phyloP scores from a whole-genome alignment of 2,888 invertebrate genomes.

The Ganaspis brasiliensis region DNA sequence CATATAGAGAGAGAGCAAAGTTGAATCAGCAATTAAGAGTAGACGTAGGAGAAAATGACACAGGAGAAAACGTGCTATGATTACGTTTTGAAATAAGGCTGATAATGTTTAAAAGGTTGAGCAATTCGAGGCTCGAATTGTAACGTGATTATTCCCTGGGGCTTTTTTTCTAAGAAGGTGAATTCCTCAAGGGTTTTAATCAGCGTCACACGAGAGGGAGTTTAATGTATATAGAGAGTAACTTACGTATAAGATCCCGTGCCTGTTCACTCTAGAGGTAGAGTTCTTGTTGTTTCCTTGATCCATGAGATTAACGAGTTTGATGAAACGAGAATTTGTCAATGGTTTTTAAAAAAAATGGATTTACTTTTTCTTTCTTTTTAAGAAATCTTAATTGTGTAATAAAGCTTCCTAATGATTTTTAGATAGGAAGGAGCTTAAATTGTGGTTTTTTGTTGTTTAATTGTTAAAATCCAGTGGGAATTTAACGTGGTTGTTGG shows the following conservation, averaged over 20 bases:
- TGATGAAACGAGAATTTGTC: neutral
- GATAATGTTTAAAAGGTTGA: slow-evolving; percentile 74
- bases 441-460: too few relatives aligned
- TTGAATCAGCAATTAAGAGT: slow-evolving; percentile 14
- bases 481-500: too few relatives aligned
- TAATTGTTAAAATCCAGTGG: too few relatives aligned
- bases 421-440: too few relatives aligned
- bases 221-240: slow-evolving; percentile 39
- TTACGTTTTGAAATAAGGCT: slow-evolving; percentile 73
- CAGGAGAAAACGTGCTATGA: slow-evolving; percentile 56
- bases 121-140: slow-evolving; percentile 43
- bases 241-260: slow-evolving; percentile 36
- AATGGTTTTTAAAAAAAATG: neutral
- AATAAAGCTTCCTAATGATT: too few relatives aligned
- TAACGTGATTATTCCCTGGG: slow-evolving; percentile 53
- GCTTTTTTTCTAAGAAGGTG: neutral
- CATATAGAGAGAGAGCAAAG: slow-evolving; percentile 51
- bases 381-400: too few relatives aligned
- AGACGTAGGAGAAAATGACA: slow-evolving; percentile 23
- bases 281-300: neutral
- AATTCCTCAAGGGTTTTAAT: slow-evolving; percentile 4
- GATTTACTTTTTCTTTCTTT: too few relatives aligned
- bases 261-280: slow-evolving; percentile 30
- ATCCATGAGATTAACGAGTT: neutral
- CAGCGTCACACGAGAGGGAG: slow-evolving; percentile 23